phyloP scores from a whole-genome alignment of 2,888 invertebrate genomes.

The Microctonus aethiopoides region DNA sequence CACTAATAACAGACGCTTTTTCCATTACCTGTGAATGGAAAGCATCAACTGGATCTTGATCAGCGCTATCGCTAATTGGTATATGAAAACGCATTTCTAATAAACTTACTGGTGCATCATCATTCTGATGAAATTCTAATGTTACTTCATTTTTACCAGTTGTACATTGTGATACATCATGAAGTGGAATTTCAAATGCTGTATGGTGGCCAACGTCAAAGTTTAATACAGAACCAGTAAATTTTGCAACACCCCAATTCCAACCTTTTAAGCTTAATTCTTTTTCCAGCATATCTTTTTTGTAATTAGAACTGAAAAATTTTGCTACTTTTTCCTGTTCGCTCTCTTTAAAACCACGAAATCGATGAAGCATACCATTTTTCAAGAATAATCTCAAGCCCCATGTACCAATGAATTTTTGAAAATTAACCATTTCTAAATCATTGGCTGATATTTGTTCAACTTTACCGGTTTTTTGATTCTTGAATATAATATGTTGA shows the following conservation, averaged over 20 bases:
- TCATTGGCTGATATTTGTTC: constrained; percentile 88
- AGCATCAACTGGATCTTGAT: constrained; percentile 94
- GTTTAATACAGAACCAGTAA: constrained; percentile 86
- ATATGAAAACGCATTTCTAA: constrained; percentile 99
- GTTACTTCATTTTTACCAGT: constrained; percentile 98
- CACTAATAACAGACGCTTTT: constrained; percentile 97
- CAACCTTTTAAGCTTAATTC: constrained; percentile 96
- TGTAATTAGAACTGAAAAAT: constrained; percentile 86
- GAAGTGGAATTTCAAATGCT: constrained; percentile 95
- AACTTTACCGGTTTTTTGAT: constrained; percentile 95
- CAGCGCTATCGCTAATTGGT: constrained; percentile 88
- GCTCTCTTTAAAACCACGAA: constrained; percentile 92
- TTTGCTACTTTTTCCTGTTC: constrained; percentile 94
- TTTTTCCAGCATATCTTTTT: constrained; percentile 88
- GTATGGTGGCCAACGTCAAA: constrained; percentile 86
- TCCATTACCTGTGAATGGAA: constrained; percentile 89
- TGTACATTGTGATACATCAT: constrained; percentile 95
- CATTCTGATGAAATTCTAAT: constrained; percentile 98
- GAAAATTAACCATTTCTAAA: constrained; percentile 91
- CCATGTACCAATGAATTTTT: constrained; percentile 90
- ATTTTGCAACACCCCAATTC: constrained; percentile 99
- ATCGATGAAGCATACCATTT: constrained; percentile 90
- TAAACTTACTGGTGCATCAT: constrained; percentile 95
- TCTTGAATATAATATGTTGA: constrained; percentile 91
- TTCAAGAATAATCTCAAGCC: constrained; percentile 91